Evolutionary conservation across 1,140 invertebrate species (phyloP), one percentile per base, ranked within the genome.

Genomic region (Geopemphigus sp.): DNA sequence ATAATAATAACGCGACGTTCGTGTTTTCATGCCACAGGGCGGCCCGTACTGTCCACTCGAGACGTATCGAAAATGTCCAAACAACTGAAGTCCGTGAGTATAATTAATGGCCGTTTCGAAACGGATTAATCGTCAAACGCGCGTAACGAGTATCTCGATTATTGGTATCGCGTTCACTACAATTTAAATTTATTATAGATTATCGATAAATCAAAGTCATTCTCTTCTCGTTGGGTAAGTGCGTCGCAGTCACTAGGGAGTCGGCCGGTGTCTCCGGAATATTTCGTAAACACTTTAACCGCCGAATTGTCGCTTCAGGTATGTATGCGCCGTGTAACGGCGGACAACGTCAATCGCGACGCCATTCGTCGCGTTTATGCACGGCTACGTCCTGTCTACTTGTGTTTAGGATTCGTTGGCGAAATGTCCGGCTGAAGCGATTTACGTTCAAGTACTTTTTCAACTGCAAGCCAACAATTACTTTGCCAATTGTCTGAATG

Each of bases 221-320:
- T 90, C 64, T 87, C 88, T 10, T 81, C 83, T 5, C 86, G 86
- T 56, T 92, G 91, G 91, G 85, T 91, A 32, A 89, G 88, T 82
- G 87, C 89, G 12, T 91, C 90, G 81, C 66, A 82, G 19, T 64
- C 85, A 17, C 84, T 86, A 1, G 80, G 87, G 45, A 88, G 88
- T 0, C 83, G 87, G 66, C 84, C 83, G 39, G 88, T 88, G 5
- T 90, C 90, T 17, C 87, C 90, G 17, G 88, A 88, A 24, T 92
- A 92, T 83, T 89, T 90, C 83, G 89, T 90, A 17, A 90, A 91
- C 84, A 92, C 92, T 83, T 85, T 92, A 19, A 85, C 90, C 19
- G 93, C 92, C 29, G 87, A 88, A 22, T 90, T 54, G 1, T 61
- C 73, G 10, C 39, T 78, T 47, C 29, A 61, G 11, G 73, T 78